Conservation (phyloP, 2,888 invertebrate genomes). For the Protonemura montana region DNA sequence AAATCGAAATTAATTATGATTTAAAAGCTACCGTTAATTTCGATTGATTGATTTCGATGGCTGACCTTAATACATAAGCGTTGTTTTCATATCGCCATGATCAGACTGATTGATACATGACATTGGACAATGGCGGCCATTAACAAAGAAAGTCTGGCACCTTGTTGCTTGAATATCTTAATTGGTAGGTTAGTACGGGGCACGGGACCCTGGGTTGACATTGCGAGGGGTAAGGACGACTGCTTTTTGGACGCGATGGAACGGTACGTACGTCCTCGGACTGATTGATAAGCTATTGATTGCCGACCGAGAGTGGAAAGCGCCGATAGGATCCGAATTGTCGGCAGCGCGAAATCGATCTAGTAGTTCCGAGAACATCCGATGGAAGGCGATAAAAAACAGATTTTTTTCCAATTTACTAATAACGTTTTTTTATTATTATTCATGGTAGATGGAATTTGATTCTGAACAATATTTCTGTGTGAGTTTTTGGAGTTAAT, state of each 20-base stretch:
- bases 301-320: background rate
- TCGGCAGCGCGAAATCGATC: background rate
- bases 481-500: no score
- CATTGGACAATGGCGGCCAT: background rate
- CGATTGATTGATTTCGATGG: background rate
- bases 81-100: background rate
- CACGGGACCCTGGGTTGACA: background rate
- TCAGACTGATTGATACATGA: background rate
- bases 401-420: no score
- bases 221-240: no score
- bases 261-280: background rate
- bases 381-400: background rate
- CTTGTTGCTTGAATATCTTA: background rate
- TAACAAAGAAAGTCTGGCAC: slow-evolving; percentile 7
- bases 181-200: background rate
- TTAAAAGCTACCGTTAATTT: background rate
- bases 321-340: background rate
- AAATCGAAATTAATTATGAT: background rate
- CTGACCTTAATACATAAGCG: background rate
- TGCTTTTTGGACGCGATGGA: no score
- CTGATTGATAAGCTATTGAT: slow-evolving; percentile 12
- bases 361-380: background rate
- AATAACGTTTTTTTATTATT: no score
- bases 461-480: no score
- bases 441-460: no score